Percentiles rank a stretch among this genome's conserved stretches.
Evolutionary conservation across 2,797 vertebrate species (phyloP).

Genomic region (Fringilla coelebs): DNA sequence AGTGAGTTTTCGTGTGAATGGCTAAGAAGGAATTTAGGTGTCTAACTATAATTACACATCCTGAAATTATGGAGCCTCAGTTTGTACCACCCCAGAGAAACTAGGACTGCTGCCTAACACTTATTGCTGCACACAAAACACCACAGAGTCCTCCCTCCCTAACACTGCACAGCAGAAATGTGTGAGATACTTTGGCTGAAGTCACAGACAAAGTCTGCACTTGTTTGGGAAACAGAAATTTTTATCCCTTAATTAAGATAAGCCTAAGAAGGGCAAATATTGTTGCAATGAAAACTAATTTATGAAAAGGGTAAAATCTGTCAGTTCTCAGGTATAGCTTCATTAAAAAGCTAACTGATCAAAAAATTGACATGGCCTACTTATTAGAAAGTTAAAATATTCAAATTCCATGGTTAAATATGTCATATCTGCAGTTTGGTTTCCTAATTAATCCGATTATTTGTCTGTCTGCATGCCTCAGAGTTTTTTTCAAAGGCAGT

Average conservation of each 20-base stretch:
- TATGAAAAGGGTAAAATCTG: neutral
- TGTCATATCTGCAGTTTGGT: neutral
- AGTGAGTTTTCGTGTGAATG: neutral
- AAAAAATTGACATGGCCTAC: neutral
- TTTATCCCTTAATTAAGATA: neutral
- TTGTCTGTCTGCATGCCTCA: neutral
- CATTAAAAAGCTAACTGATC: neutral
- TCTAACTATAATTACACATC: neutral
- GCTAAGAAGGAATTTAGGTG: neutral
- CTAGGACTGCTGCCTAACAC: neutral
- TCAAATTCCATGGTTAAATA: neutral
- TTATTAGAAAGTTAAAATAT: conserved; percentile 16
- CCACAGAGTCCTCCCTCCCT: neutral
- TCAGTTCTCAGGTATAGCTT: neutral
- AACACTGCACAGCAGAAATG: neutral
- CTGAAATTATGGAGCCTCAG: neutral
- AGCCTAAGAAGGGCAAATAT: neutral
- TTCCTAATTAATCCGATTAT: neutral
- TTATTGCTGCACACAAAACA: neutral
- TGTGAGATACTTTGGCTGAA: neutral
- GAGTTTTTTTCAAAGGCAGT: neutral
- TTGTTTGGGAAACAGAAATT: neutral
- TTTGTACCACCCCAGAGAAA: neutral
- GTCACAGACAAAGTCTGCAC: neutral
- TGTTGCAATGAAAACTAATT: neutral